Conservation (phyloP, 2,888 invertebrate species). For the Ectemnius lituratus region DNA sequence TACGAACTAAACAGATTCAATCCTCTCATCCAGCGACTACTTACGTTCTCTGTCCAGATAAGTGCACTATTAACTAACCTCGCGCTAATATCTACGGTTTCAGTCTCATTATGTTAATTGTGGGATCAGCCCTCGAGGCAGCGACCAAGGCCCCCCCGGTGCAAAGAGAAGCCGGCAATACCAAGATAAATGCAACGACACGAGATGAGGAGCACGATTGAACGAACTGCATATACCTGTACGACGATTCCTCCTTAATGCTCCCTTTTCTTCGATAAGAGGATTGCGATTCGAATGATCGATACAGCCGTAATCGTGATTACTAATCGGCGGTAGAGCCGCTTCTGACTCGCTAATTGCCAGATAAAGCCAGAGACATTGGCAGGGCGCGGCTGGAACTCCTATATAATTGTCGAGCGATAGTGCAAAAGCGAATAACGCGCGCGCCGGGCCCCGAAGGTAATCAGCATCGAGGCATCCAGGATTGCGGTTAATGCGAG, state of each 20-base stretch:
- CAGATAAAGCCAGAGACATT: too few relatives aligned
- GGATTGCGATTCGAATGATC: too few relatives aligned
- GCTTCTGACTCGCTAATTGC: too few relatives aligned
- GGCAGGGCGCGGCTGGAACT: too few relatives aligned
- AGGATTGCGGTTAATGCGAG: slow-evolving; percentile 3
- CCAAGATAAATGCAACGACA: too few relatives aligned
- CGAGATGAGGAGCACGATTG: too few relatives aligned
- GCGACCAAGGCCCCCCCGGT: slow-evolving; percentile 38
- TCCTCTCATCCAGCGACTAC: slow-evolving; percentile 53
- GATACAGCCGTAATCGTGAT: too few relatives aligned
- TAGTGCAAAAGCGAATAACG: slow-evolving; percentile 8
- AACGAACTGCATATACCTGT: too few relatives aligned
- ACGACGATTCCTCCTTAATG: too few relatives aligned
- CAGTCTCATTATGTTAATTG: slow-evolving; percentile 72
- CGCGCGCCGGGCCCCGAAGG: background rate
- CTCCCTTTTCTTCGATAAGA: too few relatives aligned
- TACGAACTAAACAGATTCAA: slow-evolving; percentile 15
- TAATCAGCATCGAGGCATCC: slow-evolving; percentile 15
- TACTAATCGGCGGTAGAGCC: too few relatives aligned
- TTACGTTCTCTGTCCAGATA: slow-evolving; percentile 62
- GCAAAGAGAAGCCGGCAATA: too few relatives aligned
- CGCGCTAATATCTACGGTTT: slow-evolving; percentile 69
- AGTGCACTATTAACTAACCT: slow-evolving; percentile 72
- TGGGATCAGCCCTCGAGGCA: slow-evolving; percentile 60
- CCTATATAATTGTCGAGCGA: slow-evolving; percentile 13